A percentile compares a stretch with the other conserved stretches of the same genome.
These are phyloP conservation scores for Eupsilia transversa DNA, from an alignment of 2,888 invertebrate species.

Conservation along the genomic window DNA sequence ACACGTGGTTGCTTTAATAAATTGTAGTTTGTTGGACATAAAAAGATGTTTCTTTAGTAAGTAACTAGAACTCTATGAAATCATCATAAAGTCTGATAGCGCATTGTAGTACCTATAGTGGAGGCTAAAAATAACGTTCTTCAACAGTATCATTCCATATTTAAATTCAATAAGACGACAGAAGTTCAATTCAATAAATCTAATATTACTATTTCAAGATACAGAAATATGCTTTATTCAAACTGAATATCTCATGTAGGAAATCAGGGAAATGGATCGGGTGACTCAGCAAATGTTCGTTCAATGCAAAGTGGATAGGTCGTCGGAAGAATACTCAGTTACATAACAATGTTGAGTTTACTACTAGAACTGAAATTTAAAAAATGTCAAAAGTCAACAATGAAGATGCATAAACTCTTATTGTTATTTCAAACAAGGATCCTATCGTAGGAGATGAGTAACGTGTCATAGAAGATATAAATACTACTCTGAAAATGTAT, in stretches of 20 bases:
- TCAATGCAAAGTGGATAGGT: conserved; percentile 31
- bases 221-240: conserved; percentile 31
- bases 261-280: conserved; percentile 42
- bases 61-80: not conserved
- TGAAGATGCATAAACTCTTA: not conserved
- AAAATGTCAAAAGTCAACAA: conserved; percentile 2
- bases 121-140: not conserved
- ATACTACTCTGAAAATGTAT: not conserved
- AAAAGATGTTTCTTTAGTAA: not conserved
- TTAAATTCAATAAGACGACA: not conserved
- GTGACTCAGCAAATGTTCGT: conserved; percentile 27
- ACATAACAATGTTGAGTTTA: conserved; percentile 9
- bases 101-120: not conserved
- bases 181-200: conserved; percentile 9
- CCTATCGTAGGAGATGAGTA: too few species aligned
- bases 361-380: not conserved
- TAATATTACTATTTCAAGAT: not conserved
- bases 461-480: not conserved
- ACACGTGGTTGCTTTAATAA: not conserved
- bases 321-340: conserved; percentile 11
- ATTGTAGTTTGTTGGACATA: not conserved
- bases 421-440: not conserved
- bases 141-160: not conserved
- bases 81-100: not conserved
- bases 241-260: conserved; percentile 19